Evolutionary conservation across 2,113 vertebrate species (phyloP).

Genomic region (Heteronetta atricapilla): DNA sequence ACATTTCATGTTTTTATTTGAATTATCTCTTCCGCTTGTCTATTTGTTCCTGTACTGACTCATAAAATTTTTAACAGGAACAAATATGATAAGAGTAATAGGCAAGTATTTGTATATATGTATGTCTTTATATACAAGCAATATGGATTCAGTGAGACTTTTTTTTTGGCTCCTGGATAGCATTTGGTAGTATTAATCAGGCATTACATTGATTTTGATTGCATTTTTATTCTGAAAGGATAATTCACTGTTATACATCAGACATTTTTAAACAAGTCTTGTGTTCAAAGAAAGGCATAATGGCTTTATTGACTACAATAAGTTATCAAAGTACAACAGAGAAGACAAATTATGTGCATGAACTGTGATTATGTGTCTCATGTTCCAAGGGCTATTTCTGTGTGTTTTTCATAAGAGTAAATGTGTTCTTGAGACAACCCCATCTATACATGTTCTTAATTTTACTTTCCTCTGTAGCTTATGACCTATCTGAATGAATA

Average conservation of each 20-base stretch:
- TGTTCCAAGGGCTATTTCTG: not conserved
- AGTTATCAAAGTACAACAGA: constrained; percentile 36
- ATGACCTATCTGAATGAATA: not conserved
- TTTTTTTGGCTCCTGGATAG: constrained; percentile 48
- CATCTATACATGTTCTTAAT: not conserved
- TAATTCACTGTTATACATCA: constrained; percentile 25
- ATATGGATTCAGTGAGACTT: constrained; percentile 31
- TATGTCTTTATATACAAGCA: not conserved
- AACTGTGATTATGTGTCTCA: not conserved
- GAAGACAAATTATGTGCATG: constrained; percentile 1
- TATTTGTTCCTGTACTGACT: constrained; percentile 73
- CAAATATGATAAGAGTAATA: constrained; percentile 65
- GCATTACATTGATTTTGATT: constrained; percentile 55
- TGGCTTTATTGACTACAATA: constrained; percentile 1
- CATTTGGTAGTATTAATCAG: constrained; percentile 55
- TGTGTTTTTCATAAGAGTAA: not conserved
- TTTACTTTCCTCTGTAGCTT: not conserved
- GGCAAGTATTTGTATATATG: not conserved
- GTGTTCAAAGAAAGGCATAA: constrained; percentile 30
- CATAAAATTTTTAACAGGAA: constrained; percentile 68
- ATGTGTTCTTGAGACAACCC: not conserved
- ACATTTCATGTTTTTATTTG: constrained; percentile 25
- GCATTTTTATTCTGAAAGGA: constrained; percentile 49
- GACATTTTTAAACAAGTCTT: constrained; percentile 20
- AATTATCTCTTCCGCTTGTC: constrained; percentile 56